Evolutionary conservation across 2,113 vertebrate species (phyloP).

Genomic region (Amphiprion percula): DNA sequence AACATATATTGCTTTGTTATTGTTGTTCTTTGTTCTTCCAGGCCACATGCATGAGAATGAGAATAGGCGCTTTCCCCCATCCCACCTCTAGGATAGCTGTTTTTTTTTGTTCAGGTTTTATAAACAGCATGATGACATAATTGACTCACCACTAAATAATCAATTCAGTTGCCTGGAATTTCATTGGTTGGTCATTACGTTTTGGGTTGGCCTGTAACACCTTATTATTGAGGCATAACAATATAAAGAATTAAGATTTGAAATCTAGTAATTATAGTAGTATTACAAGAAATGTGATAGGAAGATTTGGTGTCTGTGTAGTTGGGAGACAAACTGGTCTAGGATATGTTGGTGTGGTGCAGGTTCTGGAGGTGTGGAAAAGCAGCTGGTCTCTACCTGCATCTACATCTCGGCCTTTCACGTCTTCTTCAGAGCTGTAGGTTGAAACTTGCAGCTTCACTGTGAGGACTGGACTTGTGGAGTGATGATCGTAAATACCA

Average conservation of each 20-base stretch:
- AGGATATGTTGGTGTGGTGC: neutral
- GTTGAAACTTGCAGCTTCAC: neutral
- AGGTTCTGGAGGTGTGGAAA: neutral
- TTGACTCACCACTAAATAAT: no score
- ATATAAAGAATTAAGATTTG: neutral
- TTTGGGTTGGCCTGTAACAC: neutral
- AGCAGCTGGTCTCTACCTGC: neutral
- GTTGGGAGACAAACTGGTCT: neutral
- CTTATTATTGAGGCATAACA: neutral
- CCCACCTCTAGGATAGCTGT: no score
- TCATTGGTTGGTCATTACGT: no score
- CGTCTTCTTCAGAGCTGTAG: neutral
- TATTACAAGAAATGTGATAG: neutral
- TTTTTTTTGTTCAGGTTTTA: neutral
- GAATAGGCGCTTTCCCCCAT: no score
- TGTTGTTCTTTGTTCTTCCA: neutral
- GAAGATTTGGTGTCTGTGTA: neutral
- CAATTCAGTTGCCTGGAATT: no score
- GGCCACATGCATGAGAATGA: neutral
- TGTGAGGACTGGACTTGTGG: constrained; percentile 5
- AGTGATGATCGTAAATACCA: neutral
- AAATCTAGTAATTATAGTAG: neutral
- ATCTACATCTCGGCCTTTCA: neutral
- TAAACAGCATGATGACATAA: neutral
- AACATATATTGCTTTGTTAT: neutral